Evolutionary conservation across 2,888 invertebrate species (phyloP), one percentile per base, ranked within the genome.

Genomic region (Meiosimyza decipiens): DNA sequence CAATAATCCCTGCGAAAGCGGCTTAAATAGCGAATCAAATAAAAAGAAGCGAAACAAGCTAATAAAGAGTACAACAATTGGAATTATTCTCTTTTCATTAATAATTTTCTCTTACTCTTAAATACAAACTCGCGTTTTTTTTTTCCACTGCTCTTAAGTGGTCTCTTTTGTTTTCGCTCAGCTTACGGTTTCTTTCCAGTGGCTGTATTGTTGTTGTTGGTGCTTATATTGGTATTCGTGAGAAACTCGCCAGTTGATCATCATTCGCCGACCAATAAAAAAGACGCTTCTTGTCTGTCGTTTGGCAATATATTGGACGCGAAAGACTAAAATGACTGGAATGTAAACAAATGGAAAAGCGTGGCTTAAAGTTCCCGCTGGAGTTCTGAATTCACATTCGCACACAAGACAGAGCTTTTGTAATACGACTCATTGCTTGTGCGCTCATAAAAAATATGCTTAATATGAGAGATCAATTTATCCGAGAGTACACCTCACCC

Each of bases 151-250:
- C 33, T 65, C 65, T 65, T 52, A 2, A 28, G 16, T 47, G 18
- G 1, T 16, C 63, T 55, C 54, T 12, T 16, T 55, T 40, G 7
- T 4, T 52, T 28, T 52, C 13, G 5, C 47, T 47, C 76, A 78
- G 62, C 79, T 81, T 84, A 84, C 84, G 83, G 84, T 84, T 83
- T 57, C 76, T 78, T 84, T 84, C 84, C 84, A 82, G 74, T 60
- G 64, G 73, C 62, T 69, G 18, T 63, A 15, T 51, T 60, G 16
- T 13, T 50, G 66, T 52, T 71, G n/a, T 18, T 69, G 40, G 50
- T 40, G 22, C 51, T 69, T 65, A 33, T 67, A 64, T 16, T 33
- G 28, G 40, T 40, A 18, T 71, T 57, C n/a, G 50, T 18, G 16
- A 54, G 13, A 49, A 59, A 50, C 40, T 68, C 51, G 71, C 52